phyloP scores from a whole-genome alignment of 2,888 invertebrate genomes.

The Ochropacha duplaris region DNA sequence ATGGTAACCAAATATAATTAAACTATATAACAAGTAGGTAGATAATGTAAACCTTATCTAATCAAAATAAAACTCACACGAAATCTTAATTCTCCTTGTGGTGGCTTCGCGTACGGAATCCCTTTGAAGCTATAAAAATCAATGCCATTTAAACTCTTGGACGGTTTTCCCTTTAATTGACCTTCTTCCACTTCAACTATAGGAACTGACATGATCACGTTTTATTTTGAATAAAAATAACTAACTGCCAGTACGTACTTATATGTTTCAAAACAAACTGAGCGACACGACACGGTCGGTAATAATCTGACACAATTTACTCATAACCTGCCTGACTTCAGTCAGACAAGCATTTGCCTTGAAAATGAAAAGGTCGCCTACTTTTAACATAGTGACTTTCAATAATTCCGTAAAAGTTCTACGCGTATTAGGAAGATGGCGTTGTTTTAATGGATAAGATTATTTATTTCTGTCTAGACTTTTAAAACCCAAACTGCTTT shows the following conservation, averaged over 20 bases:
- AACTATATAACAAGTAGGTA: no score
- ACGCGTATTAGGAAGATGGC: background rate
- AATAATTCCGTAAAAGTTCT: background rate
- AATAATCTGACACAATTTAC: background rate
- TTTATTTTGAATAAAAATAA: background rate
- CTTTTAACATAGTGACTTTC: background rate
- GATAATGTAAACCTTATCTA: background rate
- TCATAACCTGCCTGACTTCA: background rate
- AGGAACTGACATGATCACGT: slow-evolving; percentile 41
- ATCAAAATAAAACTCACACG: slow-evolving; percentile 45
- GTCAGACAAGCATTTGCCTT: background rate
- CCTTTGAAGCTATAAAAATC: slow-evolving; percentile 76
- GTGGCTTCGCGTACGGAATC: slow-evolving; percentile 83
- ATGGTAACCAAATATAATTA: no score
- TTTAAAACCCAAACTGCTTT: background rate
- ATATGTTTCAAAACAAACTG: background rate
- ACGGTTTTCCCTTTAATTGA: slow-evolving; percentile 67
- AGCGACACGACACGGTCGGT: background rate
- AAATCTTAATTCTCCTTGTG: slow-evolving; percentile 68
- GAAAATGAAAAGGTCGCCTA: background rate
- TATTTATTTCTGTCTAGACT: background rate
- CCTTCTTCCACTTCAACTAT: slow-evolving; percentile 69
- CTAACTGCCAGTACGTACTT: background rate
- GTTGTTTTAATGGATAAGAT: background rate
- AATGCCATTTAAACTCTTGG: slow-evolving; percentile 55